Evolutionary conservation across 2,888 invertebrate genomes (phyloP).

Genomic region (Subacronicta megacephala): DNA sequence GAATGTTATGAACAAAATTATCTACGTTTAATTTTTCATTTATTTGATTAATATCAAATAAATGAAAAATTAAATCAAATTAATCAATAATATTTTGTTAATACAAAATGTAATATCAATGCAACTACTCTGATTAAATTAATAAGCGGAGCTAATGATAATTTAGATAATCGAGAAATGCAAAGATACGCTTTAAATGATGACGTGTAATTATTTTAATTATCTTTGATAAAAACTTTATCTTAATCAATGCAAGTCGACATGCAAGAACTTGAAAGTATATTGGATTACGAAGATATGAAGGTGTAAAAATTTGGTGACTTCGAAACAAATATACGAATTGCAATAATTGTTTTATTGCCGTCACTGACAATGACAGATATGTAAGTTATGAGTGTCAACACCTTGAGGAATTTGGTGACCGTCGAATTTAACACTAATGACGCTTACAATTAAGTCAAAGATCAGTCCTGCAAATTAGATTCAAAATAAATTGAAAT

Average conservation of each 20-base stretch:
- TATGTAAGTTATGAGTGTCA: too few relatives aligned
- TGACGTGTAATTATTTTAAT: slow-evolving; percentile 14
- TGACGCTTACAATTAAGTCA: not conserved
- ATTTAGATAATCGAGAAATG: slow-evolving; percentile 3
- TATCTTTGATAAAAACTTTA: slow-evolving; percentile 1
- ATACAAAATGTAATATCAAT: slow-evolving; percentile 2
- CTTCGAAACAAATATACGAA: too few relatives aligned
- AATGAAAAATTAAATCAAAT: too few relatives aligned
- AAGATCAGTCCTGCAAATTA: not conserved
- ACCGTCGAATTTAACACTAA: not conserved
- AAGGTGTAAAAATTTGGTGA: too few relatives aligned
- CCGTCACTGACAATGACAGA: too few relatives aligned
- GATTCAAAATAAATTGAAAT: not conserved
- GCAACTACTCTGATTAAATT: slow-evolving; percentile 15
- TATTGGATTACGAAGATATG: slow-evolving; percentile 4
- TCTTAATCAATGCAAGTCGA: slow-evolving; percentile 16
- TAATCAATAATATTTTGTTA: slow-evolving; percentile 7
- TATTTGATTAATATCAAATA: slow-evolving; percentile 8
- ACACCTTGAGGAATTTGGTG: not conserved
- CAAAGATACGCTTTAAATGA: slow-evolving; percentile 7
- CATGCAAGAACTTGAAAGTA: slow-evolving; percentile 4
- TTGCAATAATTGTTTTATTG: too few relatives aligned
- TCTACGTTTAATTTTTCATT: slow-evolving; percentile 5
- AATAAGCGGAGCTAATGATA: slow-evolving; percentile 18
- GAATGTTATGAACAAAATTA: slow-evolving; percentile 7